Percentiles rank a stretch among this genome's conserved stretches.
Evolutionary conservation across 2,113 vertebrate species (phyloP).

Genomic region (Elaphurus davidianus): DNA sequence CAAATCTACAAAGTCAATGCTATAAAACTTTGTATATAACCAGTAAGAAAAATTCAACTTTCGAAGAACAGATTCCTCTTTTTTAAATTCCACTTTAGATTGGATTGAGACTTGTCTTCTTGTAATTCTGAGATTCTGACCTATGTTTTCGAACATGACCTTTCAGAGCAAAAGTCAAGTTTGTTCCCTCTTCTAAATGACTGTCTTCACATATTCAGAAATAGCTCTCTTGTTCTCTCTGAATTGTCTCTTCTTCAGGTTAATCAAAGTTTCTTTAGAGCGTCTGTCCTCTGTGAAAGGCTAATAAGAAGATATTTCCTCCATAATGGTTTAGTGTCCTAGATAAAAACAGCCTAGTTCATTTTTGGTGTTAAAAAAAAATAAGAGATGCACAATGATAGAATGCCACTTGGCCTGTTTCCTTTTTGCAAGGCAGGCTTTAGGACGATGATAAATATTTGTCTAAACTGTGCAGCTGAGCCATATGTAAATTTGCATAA

Average conservation of each 20-base stretch:
- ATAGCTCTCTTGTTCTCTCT: background rate
- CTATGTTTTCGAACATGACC: background rate
- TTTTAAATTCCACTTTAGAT: background rate
- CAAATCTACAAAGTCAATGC: background rate
- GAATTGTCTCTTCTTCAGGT: conserved; percentile 10
- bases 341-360: background rate
- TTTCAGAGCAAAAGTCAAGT: conserved; percentile 17
- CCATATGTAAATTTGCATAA: conserved; percentile 80
- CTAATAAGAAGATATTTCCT: conserved; percentile 45
- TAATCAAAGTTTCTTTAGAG: conserved; percentile 34
- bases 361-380: conserved; percentile 67
- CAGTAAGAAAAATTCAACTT: background rate
- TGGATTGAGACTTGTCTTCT: background rate
- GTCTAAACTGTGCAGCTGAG: conserved; percentile 76
- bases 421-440: conserved; percentile 71
- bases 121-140: background rate
- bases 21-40: background rate
- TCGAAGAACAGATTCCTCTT: background rate
- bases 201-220: background rate
- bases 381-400: background rate
- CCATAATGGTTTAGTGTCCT: background rate
- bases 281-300: background rate
- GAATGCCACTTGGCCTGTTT: conserved; percentile 70
- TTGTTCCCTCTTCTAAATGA: background rate
- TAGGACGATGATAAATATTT: conserved; percentile 83